These are phyloP conservation scores for Hypomecis atomaria DNA, from an alignment of 2,888 invertebrate genomes.

Conservation along the genomic window DNA sequence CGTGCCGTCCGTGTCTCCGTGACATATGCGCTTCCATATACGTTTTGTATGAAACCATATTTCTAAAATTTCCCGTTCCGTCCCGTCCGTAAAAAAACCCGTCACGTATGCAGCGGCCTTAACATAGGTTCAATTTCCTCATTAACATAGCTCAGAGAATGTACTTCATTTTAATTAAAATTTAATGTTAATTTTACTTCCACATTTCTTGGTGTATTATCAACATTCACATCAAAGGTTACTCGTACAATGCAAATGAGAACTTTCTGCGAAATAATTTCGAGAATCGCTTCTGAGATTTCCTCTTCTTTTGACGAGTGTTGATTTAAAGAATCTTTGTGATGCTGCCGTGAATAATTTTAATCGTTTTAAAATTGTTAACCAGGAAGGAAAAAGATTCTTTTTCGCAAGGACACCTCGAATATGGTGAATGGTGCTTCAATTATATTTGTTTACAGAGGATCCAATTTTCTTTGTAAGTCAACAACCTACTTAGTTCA, in stretches of 20 bases:
- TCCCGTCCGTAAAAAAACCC: no score
- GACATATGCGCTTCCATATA: no score
- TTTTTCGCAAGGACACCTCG: constrained; percentile 19
- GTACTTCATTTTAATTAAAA: neutral
- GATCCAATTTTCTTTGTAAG: constrained; percentile 5
- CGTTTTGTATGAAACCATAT: no score
- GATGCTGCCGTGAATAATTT: constrained; percentile 22
- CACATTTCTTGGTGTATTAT: constrained; percentile 14
- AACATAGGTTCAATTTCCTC: no score
- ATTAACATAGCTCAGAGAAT: neutral
- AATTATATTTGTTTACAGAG: constrained; percentile 16
- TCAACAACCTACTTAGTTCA: neutral
- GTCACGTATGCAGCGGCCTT: no score
- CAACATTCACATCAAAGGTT: constrained; percentile 14
- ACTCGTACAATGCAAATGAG: neutral
- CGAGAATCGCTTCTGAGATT: constrained; percentile 18
- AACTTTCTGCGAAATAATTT: constrained; percentile 26
- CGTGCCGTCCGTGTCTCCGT: no score
- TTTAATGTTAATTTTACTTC: constrained; percentile 18
- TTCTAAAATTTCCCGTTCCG: no score
- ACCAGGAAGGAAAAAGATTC: constrained; percentile 14
- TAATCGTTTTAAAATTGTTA: constrained; percentile 27
- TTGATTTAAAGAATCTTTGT: constrained; percentile 20
- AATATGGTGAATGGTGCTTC: constrained; percentile 19
- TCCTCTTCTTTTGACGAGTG: constrained; percentile 25